Evolutionary conservation across 2,113 vertebrate genomes (phyloP), one percentile per base, ranked within the genome.

Genomic region (Cranoglanis bouderius): DNA sequence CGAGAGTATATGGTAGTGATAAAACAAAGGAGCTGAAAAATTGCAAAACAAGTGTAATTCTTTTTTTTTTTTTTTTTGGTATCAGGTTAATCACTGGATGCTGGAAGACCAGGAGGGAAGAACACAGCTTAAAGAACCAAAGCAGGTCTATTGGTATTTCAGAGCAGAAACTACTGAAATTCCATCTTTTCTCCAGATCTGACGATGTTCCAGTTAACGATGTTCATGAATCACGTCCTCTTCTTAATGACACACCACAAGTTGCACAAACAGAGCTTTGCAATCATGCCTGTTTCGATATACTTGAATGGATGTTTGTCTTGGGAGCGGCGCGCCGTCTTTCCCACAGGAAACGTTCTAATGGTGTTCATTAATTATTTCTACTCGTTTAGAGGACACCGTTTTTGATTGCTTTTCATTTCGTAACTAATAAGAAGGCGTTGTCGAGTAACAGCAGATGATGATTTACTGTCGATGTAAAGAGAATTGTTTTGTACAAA

Each of bases 341-440:
- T 74, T 61, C 70, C 82, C 55, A 78, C 82, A 88, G 82, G 82
- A 85, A 78, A 59, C 29, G 13, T 88, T 65, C 82, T 84, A 88
- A 84, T 88, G 87, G 70, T 51, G 70, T 74, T 88, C 87, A 84
- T 88, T 75, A 88, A 88, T 88, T 88, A 74, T 57, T 49, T 61
- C 84, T 6, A 57, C 67, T 59, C 14, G 53, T n/a, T 84, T 59
- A 51, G 51, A 63, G 59, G 57, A 84, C 67, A 85, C 87, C 40
- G 13, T 21, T 43, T 78, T 65, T 74, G 35, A 63, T 88, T 85
- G 82, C 38, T 59, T 51, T 88, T 85, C 82, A 85, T 88, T 85
- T 78, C 53, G n/a, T 57, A 88, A 82, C 72, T 88, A 72, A 85
- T 88, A 84, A 65, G 43, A 88, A 61, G 40, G 70, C 59, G 70